Evolutionary conservation across 2,888 invertebrate genomes (phyloP).

Genomic region (Didymodactylos carnosus): DNA sequence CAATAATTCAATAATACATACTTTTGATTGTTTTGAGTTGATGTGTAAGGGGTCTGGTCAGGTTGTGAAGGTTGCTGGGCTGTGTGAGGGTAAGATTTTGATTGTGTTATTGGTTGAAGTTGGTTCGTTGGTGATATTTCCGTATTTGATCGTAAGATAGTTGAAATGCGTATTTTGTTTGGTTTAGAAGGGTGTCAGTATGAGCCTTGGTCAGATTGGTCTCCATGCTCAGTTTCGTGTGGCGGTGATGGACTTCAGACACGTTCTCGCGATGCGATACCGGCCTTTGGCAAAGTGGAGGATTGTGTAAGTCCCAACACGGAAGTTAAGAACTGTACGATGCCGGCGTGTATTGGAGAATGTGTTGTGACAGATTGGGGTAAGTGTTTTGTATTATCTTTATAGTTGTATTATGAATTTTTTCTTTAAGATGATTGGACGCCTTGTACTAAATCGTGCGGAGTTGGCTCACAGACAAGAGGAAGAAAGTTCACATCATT

Average conservation of each 20-base stretch:
- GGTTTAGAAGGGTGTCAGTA: background rate
- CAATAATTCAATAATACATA: background rate
- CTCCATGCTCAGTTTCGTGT: slow-evolving; percentile 18
- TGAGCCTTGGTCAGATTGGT: slow-evolving; percentile 16
- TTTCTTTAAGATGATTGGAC: too few relatives aligned
- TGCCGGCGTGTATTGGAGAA: background rate
- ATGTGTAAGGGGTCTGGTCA: background rate
- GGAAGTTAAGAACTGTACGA: background rate
- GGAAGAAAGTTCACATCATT: slow-evolving; percentile 35
- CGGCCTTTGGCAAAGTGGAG: background rate
- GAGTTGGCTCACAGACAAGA: slow-evolving; percentile 31
- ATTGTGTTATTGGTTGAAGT: background rate
- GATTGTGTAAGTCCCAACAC: background rate
- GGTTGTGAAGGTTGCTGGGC: background rate
- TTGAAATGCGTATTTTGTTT: background rate
- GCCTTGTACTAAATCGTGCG: slow-evolving; percentile 36
- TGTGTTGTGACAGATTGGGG: slow-evolving; percentile 28
- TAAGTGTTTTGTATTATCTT: too few relatives aligned
- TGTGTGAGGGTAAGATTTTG: background rate
- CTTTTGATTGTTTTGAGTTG: background rate
- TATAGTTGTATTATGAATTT: too few relatives aligned
- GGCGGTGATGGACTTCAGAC: slow-evolving; percentile 17
- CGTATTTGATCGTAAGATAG: too few relatives aligned
- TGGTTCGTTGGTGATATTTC: too few relatives aligned
- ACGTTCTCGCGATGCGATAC: slow-evolving; percentile 14